These are phyloP conservation scores for Lepetodrilus schrolli DNA, from an alignment of 2,888 invertebrate species.

Conservation along the genomic window DNA sequence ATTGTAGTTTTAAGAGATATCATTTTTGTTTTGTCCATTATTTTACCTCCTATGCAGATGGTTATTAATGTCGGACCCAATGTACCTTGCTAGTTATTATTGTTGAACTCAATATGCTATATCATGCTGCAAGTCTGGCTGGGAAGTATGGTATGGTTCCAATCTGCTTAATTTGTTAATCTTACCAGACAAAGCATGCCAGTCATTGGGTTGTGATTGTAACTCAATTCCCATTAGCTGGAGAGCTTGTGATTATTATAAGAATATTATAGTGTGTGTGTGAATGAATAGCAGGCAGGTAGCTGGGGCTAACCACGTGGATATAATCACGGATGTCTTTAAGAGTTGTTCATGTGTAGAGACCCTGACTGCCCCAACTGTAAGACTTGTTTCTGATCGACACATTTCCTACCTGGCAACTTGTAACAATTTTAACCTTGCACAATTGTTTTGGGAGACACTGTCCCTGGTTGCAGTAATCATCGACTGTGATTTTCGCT, in stretches of 20 bases:
- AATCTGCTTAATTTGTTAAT: constrained; percentile 24
- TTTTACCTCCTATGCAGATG: too few relatives aligned
- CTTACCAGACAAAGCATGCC: not conserved
- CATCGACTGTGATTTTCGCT: too few relatives aligned
- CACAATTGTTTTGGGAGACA: not conserved
- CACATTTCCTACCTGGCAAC: not conserved
- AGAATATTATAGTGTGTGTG: not conserved
- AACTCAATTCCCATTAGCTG: not conserved
- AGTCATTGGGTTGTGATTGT: not conserved
- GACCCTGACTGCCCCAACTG: not conserved
- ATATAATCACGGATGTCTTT: not conserved
- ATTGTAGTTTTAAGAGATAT: too few relatives aligned
- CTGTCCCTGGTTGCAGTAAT: too few relatives aligned
- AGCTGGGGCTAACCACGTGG: not conserved
- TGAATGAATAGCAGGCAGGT: not conserved
- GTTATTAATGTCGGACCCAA: too few relatives aligned
- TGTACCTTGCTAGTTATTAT: too few relatives aligned
- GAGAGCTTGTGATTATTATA: not conserved
- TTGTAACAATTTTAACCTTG: not conserved
- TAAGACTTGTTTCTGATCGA: not conserved
- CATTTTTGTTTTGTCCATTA: too few relatives aligned
- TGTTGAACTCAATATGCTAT: too few relatives aligned
- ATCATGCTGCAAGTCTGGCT: too few relatives aligned
- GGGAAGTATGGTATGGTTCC: too few relatives aligned
- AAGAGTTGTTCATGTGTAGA: not conserved